Percentiles rank a stretch among this genome's conserved stretches.
Evolutionary conservation across 2,113 vertebrate genomes (phyloP).

Genomic region (Ailuropoda melanoleuca): DNA sequence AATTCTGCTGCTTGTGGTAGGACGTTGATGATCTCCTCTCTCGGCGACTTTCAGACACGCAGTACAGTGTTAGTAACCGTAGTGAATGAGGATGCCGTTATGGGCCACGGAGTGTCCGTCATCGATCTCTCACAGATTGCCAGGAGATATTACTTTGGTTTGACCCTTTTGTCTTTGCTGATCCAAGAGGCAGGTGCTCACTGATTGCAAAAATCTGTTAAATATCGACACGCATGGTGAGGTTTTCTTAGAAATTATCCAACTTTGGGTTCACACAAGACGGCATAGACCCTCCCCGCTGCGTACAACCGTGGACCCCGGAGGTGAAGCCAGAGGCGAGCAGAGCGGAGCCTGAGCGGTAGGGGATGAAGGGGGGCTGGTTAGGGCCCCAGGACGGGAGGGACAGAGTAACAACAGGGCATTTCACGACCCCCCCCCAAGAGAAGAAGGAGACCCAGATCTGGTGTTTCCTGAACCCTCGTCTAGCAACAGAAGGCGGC

Average conservation of each 20-base stretch:
- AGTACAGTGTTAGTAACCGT: not conserved
- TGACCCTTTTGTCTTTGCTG: not conserved
- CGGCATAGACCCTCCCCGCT: no score
- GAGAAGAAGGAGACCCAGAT: not conserved
- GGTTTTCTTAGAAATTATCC: not conserved
- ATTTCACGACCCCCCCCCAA: not conserved
- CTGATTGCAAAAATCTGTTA: not conserved
- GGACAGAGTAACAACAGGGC: not conserved
- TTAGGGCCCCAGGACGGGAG: not conserved
- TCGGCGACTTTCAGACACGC: not conserved
- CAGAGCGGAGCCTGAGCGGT: not conserved
- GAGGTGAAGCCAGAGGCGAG: not conserved
- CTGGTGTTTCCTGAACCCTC: not conserved
- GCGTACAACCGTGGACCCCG: no score
- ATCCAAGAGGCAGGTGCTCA: not conserved
- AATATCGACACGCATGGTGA: no score
- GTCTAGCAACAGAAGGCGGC: not conserved
- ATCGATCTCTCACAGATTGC: no score
- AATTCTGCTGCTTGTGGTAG: not conserved
- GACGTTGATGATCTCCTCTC: not conserved
- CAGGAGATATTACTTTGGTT: not conserved
- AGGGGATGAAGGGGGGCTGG: not conserved
- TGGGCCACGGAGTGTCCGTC: not conserved
- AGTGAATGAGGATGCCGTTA: rapidly evolving
- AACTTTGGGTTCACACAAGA: not conserved